Evolutionary conservation across 2,888 invertebrate species (phyloP), one percentile per base, ranked within the genome.

Genomic region (Gordius sp.): DNA sequence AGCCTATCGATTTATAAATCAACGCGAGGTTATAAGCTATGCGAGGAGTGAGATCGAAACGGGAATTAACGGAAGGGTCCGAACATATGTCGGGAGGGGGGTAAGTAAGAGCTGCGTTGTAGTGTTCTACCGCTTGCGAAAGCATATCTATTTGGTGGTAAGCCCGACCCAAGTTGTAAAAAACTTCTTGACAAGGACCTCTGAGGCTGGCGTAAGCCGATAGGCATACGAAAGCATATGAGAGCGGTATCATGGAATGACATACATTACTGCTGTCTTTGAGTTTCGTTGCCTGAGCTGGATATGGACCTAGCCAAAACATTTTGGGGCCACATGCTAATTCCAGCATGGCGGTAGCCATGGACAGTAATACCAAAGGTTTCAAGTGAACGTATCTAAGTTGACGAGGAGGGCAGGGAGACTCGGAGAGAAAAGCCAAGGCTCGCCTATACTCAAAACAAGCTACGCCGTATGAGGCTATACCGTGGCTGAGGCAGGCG

Each of bases 161-260:
- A 16, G 28, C 8, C 4, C 55, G 26, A 27, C 26, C 55, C 8
- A 54, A 26, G 55, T 54, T 54, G 27, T 54, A 54, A 8, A 8
- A 54, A 54, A 27, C 24, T 54, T 54, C 55, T 20, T 54, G 26
- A 28, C 55, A 54, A 8, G 55, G 55, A n/a, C 47, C 47, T 4
- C 47, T 13, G 20, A n/a, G 20, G 13, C 20, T 8, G 4, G 20
- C 4, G 47, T 47, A 47, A 8, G 4, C 4, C 4, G 47, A 8
- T 4, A 47, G 20, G 20, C 16, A 8, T 13, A 47, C 20, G 20
- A 47, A 47, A 20, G 47, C 47, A 23, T 47, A 47, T 18, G 47
- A 18, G n/a, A 47, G 47, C n/a, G 47, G 47, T 47, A 47, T 4
- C 47, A 47, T 47, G 47, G 4, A n/a, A n/a, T n/a, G n/a, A n/a